These are phyloP conservation scores for Agrypnia vestita DNA, from an alignment of 1,140 invertebrate species.

Conservation along the genomic window DNA sequence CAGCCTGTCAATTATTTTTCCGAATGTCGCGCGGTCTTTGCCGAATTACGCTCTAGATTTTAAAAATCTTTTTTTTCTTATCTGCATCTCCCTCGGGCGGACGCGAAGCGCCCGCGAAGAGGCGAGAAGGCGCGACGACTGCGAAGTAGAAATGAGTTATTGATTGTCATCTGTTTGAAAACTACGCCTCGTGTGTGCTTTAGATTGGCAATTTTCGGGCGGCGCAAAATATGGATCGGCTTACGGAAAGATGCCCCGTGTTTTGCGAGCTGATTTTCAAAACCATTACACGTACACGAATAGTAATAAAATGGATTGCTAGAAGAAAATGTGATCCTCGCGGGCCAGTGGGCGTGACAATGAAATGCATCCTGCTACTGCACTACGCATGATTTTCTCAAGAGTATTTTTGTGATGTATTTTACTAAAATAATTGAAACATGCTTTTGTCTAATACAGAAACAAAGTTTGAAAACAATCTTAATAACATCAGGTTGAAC, in stretches of 20 bases:
- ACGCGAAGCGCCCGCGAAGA: not conserved
- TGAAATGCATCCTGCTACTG: too few species aligned
- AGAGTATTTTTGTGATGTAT: too few species aligned
- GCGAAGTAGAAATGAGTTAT: constrained; percentile 29
- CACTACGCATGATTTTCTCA: too few species aligned
- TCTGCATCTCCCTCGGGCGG: not conserved
- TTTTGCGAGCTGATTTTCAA: too few species aligned
- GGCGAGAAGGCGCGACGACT: not conserved
- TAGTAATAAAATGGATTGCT: too few species aligned
- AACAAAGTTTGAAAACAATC: too few species aligned
- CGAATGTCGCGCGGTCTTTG: constrained; percentile 47
- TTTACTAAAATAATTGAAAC: too few species aligned
- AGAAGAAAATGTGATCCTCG: too few species aligned
- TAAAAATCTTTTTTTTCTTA: not conserved
- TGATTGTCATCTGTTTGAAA: constrained; percentile 41
- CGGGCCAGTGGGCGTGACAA: too few species aligned
- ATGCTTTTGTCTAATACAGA: too few species aligned
- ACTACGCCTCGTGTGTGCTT: constrained; percentile 12
- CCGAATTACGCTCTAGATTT: constrained; percentile 47
- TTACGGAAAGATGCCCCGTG: not conserved
- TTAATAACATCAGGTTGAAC: too few species aligned
- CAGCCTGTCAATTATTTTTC: constrained; percentile 59
- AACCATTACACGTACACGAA: too few species aligned
- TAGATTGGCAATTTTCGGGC: constrained; percentile 27
- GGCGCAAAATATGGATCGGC: constrained; percentile 7